Evolutionary conservation across 1,140 invertebrate genomes (phyloP), one percentile per base, ranked within the genome.

Genomic region (Apis dorsata): DNA sequence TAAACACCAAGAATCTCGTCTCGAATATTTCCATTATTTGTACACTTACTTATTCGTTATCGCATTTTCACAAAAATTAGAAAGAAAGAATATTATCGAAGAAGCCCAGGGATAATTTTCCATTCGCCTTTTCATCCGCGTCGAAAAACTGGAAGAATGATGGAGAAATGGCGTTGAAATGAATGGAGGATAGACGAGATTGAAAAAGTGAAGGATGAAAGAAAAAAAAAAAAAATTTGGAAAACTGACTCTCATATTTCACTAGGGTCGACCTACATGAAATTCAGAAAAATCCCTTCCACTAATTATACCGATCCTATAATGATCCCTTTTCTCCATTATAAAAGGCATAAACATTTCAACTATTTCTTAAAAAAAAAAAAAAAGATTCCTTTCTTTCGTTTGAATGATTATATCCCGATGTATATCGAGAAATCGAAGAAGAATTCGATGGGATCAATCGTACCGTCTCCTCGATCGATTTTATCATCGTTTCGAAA

Each of bases 401-500:
- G 0, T 12, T 78, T 51, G 24, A 73, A 77, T 81, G 76, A 81
- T 76, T 79, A 59, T 44, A 34, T 34, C n/a, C 62, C 15, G 60
- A 24, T 21, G 24, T 28, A 28, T 51, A 51, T 60, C 59, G 49
- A 44, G 57, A 44, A 71, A 70, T 70, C 11, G 19, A 12, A 13
- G 19, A 15, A 24, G 12, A 70, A 73, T 59, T 11, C 13, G 24
- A 49, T 1, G 17, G 21, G 10, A 28, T 44, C 34, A 63, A 28
- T 74, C 2, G 78, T 65, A 60, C 53, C 28, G 51, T 73, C n/a
- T 1, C 1, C 34, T 28, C 12, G 70, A n/a, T 65, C 55, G 77
- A 70, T 85, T 71, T 85, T 68, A 85, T 81, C 85, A 19, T 44
- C 8, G 57, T 73, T 66, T 51, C 53, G 44, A 5, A 15, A 69